These are phyloP conservation scores for Tamandua tetradactyla DNA, from an alignment of 2,797 vertebrate species.

Conservation along the genomic window DNA sequence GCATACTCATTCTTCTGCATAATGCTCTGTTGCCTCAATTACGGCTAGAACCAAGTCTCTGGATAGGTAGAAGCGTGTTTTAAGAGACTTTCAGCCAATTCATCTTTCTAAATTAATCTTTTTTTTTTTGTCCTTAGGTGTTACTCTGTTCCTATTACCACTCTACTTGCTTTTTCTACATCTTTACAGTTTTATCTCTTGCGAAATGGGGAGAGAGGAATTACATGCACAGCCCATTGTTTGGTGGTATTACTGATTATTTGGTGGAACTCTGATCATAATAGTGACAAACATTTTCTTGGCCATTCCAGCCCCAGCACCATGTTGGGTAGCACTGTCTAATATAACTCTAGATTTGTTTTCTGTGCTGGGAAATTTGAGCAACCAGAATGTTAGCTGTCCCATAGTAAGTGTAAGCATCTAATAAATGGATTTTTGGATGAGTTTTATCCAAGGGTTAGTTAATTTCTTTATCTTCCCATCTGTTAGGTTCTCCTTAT, in stretches of 20 bases:
- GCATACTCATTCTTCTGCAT: neutral
- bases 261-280: neutral
- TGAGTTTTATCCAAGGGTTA: neutral
- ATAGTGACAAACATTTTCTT: neutral
- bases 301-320: neutral
- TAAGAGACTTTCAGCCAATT: neutral
- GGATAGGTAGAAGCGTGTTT: neutral
- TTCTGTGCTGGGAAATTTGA: neutral
- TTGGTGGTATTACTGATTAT: neutral
- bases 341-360: neutral
- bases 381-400: neutral
- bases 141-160: neutral
- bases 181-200: neutral
- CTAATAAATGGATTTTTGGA: neutral
- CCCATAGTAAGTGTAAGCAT: neutral
- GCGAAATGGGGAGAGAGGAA: neutral
- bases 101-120: neutral
- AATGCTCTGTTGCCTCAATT: neutral
- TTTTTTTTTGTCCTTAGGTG: neutral
- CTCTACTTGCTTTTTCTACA: neutral
- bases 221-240: neutral
- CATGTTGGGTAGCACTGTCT: fast-evolving
- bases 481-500: neutral
- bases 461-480: neutral
- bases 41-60: neutral